Evolutionary conservation across 2,888 invertebrate genomes (phyloP).

Genomic region (Oscheius sp.): DNA sequence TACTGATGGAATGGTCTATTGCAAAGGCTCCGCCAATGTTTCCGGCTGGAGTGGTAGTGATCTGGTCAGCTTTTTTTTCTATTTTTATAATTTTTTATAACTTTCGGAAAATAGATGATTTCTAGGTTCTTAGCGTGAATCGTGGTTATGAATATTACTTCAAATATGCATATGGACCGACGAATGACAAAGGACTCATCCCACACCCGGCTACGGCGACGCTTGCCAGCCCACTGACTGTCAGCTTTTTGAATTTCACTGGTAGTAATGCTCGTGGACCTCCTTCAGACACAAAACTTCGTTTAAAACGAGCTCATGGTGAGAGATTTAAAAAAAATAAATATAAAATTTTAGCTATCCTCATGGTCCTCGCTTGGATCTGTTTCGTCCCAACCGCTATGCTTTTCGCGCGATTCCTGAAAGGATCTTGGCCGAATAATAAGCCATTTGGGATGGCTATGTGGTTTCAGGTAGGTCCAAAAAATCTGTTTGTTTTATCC

Average conservation of each 20-base stretch:
- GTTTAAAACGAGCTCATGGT: constrained; percentile 17
- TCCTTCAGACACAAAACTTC: not conserved
- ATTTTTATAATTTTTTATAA: too few relatives aligned
- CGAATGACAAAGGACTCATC: not conserved
- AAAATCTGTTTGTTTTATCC: not conserved
- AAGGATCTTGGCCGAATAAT: constrained; percentile 48
- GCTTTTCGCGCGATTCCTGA: constrained; percentile 50
- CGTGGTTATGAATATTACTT: constrained; percentile 6
- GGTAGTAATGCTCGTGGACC: constrained; percentile 4
- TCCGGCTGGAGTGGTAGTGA: constrained; percentile 30
- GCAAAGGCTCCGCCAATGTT: constrained; percentile 36
- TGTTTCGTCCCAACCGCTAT: constrained; percentile 52
- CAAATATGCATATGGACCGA: constrained; percentile 12
- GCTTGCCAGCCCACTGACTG: not conserved
- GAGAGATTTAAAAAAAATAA: not conserved
- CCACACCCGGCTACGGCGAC: constrained; percentile 1
- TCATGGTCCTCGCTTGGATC: constrained; percentile 58
- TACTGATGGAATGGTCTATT: constrained; percentile 38
- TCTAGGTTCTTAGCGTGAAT: constrained; percentile 30
- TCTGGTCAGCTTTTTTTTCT: too few relatives aligned
- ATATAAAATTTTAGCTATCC: constrained; percentile 34
- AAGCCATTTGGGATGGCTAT: constrained; percentile 53
- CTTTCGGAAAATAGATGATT: too few relatives aligned
- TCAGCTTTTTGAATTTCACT: not conserved
- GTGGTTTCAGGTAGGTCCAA: constrained; percentile 55